These are phyloP conservation scores for Chromis chromis DNA, from an alignment of 2,797 vertebrate genomes.

Conservation along the genomic window DNA sequence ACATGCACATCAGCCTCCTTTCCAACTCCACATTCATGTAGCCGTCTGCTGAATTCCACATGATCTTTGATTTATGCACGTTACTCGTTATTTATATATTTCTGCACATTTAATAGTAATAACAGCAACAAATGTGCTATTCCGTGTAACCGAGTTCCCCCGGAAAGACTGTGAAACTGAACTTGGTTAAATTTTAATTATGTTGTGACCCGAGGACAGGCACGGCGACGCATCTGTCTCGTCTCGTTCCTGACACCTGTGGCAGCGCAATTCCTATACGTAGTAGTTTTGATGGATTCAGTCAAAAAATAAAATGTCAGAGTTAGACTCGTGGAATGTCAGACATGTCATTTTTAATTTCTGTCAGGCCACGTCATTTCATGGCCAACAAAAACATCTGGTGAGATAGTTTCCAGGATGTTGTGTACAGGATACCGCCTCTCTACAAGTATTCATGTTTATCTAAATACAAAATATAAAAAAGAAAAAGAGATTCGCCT, in stretches of 20 bases:
- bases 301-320: neutral
- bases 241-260: slow-evolving; percentile 40
- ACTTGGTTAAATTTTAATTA: slow-evolving; percentile 47
- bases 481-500: neutral
- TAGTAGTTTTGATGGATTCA: slow-evolving; percentile 27
- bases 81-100: slow-evolving; percentile 9
- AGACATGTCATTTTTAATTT: slow-evolving; percentile 20
- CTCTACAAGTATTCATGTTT: slow-evolving; percentile 8
- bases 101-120: slow-evolving; percentile 45
- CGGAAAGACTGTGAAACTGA: slow-evolving; percentile 34
- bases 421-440: slow-evolving; percentile 5
- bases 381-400: slow-evolving; percentile 21
- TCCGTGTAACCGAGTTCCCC: slow-evolving; percentile 22
- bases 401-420: neutral
- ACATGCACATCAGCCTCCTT: neutral
- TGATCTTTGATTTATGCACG: slow-evolving; percentile 25
- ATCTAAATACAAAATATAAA: slow-evolving; percentile 3
- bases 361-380: neutral
- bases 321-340: slow-evolving; percentile 13
- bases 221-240: slow-evolving; percentile 34
- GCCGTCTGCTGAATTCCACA: slow-evolving; percentile 19
- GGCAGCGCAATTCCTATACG: slow-evolving; percentile 24
- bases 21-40: neutral
- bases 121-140: slow-evolving; percentile 32
- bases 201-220: slow-evolving; percentile 51